Evolutionary conservation across 2,797 vertebrate species (phyloP), one percentile per base, ranked within the genome.

Genomic region (Sebastes kiyomatsui): DNA sequence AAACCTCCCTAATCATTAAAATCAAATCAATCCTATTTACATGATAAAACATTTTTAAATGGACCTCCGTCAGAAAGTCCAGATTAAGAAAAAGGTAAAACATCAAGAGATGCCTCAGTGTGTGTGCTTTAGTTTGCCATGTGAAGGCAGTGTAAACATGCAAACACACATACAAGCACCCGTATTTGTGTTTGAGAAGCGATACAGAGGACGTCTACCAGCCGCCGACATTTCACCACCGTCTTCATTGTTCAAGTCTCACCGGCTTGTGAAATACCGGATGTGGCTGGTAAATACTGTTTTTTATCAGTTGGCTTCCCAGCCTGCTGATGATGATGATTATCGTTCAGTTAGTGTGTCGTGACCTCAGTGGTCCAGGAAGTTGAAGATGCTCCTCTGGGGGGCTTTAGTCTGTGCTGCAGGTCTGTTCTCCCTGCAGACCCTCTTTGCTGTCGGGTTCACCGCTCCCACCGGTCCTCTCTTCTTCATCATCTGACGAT

Each of bases 301-400:
- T 20, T 18, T 38, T 49, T 4, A 7, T 25, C 46, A 0, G 46
- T 46, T 46, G 16, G 16, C 7, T 33, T 46, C 12, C 9, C 33
- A 18, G 59, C 14, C 32, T 4, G 76, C 28, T 28, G 62, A 14
- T 38, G 49, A 73, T 70, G 35, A 38, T 38, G 35, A 38, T 38
- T 1, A n/a, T 75, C 13, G 6, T 18, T 59, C 16, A 65, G 62
- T 75, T 27, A 32, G 27, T 54, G 55, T 35, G 0, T 4, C 10
- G 16, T 2, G 4, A 46, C 23, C 22, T 96, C 89, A 96, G 92
- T 93, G 94, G 70, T 93, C 94, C 86, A 96, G 91, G 89, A 87
- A 96, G 88, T 62, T 94, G 85, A 96, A 96, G 81, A 96, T 94
- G 83, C 96, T 96, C 79, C 91, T 92, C 66, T 92, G 94, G 18